Conservation (phyloP, 2,113 vertebrate species). For the Amia ocellicauda region DNA sequence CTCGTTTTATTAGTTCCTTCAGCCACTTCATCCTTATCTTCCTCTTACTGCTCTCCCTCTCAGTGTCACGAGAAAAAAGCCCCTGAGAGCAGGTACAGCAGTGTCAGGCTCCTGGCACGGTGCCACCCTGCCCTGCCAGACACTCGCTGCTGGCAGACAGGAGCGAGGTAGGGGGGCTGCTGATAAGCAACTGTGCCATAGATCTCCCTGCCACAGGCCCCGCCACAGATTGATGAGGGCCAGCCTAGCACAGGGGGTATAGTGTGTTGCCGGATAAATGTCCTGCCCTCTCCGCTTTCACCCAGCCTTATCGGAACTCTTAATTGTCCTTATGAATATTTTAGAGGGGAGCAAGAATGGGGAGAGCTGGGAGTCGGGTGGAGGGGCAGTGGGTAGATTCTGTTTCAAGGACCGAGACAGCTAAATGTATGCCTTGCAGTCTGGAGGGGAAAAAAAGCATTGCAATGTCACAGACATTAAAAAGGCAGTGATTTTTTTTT, state of each 20-base stretch:
- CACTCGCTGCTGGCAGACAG: conserved; percentile 49
- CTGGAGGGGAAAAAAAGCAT: background rate
- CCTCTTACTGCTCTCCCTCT: too few species aligned
- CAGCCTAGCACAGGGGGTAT: conserved; percentile 54
- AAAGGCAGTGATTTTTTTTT: background rate
- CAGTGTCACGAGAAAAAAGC: too few species aligned
- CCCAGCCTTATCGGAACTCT: conserved; percentile 69
- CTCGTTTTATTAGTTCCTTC: conserved; percentile 42
- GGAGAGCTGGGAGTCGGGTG: too few species aligned
- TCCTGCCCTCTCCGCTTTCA: conserved; percentile 58
- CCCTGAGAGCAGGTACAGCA: too few species aligned
- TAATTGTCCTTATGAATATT: conserved; percentile 79
- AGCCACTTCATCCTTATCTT: too few species aligned
- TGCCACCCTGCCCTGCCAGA: conserved; percentile 44
- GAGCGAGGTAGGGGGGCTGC: conserved; percentile 55
- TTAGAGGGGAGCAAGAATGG: conserved; percentile 65
- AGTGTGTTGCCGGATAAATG: conserved; percentile 55
- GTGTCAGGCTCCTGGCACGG: conserved; percentile 35
- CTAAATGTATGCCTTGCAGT: conserved; percentile 35
- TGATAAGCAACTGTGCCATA: conserved; percentile 46
- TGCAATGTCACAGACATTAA: conserved; percentile 1
- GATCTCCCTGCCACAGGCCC: conserved; percentile 19
- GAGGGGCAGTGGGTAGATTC: conserved; percentile 49
- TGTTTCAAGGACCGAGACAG: conserved; percentile 66
- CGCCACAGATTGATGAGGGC: conserved; percentile 65